phyloP scores from a whole-genome alignment of 2,888 invertebrate genomes.

The Drosophila percnosoma region DNA sequence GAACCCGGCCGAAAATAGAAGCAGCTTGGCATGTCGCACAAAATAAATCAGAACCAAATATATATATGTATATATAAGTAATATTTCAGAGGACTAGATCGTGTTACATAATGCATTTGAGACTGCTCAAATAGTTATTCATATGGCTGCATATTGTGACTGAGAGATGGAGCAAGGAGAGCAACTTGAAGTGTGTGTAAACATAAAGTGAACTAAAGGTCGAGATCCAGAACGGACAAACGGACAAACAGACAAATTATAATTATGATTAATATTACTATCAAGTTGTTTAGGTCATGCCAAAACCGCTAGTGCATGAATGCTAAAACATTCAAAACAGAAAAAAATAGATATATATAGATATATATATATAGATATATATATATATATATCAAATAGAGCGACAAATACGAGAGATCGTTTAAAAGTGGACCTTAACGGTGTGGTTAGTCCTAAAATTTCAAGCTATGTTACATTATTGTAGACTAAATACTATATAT shows the following conservation, averaged over 20 bases:
- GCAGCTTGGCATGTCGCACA: conserved; percentile 50
- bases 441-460: conserved; percentile 58
- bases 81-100: conserved; percentile 59
- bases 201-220: not conserved
- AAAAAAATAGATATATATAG: conserved; percentile 31
- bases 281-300: conserved; percentile 39
- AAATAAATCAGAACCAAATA: conserved; percentile 3
- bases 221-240: conserved; percentile 16
- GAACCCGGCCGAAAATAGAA: conserved; percentile 43
- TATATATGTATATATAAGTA: conserved; percentile 9
- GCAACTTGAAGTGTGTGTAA: not conserved
- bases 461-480: conserved; percentile 63
- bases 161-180: not conserved
- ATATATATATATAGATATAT: conserved; percentile 20
- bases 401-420: conserved; percentile 74
- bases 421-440: conserved; percentile 61
- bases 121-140: conserved; percentile 30
- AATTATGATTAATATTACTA: conserved; percentile 1
- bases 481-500: conserved; percentile 27
- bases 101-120: conserved; percentile 39
- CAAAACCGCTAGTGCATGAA: conserved; percentile 28
- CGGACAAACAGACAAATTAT: conserved; percentile 32
- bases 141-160: conserved; percentile 43
- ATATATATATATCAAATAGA: conserved; percentile 49
- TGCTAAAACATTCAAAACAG: conserved; percentile 26